Base-by-base conservation (phyloP, 1,140 invertebrate genomes). In the Pogonomyrmex barbatus region DNA sequence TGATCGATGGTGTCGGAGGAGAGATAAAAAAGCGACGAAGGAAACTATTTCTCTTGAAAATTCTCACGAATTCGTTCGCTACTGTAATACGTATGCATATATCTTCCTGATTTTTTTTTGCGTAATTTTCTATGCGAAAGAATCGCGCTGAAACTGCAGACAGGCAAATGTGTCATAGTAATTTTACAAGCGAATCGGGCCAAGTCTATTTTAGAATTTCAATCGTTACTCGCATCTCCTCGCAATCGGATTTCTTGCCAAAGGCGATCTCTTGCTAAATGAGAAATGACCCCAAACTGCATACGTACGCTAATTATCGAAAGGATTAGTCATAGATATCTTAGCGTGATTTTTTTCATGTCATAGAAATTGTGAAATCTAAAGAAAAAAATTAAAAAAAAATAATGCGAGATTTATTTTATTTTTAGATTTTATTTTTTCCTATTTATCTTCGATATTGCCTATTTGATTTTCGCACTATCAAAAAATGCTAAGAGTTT, bases 141-240 rank as follows among this genome's bases (percentile, higher is more conserved):
- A 9, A 87, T 86, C 52, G 14, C 17, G 42, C 58, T 30, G 47
- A 56, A 30, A 39, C 6, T 17, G n/a, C 24, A 4, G 33, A 58
- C 39, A 14, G 12, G 0, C 68, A 4, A 54, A 81, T 60, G 50
- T 8, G 24, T n/a, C 56, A 12, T 47, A 14, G 36, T n/a, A 12
- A 52, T 33, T 52, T 63, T 62, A 52, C n/a, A 45, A 45, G 45
- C 17, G 52, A 76, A 76, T 79, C 58, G 50, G 62, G 87, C 84
- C 84, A 86, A 88, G 71, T 89, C 87, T 89, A 86, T 89, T 86
- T 82, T 77, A 42, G 33, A 14, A 33, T 30, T 52, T 60, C 58
- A 76, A 88, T 89, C 68, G 67, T 65, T 68, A 56, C 17, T 63
- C 2, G 33, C 39, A 24, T 79, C 47, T 68, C 2, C 47, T 68